These are phyloP conservation scores for Excalfactoria chinensis DNA, from an alignment of 2,113 vertebrate genomes.

Conservation along the genomic window DNA sequence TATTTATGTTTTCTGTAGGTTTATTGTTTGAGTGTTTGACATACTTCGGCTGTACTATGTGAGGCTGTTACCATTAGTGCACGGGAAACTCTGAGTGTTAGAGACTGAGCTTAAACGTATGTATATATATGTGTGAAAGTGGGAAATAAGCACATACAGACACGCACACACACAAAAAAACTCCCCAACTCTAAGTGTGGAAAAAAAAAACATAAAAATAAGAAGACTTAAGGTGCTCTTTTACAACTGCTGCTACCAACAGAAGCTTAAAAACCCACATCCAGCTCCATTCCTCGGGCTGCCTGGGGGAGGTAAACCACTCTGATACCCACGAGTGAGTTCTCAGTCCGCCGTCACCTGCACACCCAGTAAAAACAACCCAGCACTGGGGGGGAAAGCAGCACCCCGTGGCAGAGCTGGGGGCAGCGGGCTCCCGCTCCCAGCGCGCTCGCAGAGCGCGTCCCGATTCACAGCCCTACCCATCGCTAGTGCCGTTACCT, in stretches of 20 bases:
- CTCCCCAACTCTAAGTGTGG: constrained; percentile 1
- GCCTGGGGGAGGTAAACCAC: constrained; percentile 53
- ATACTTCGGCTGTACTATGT: not conserved
- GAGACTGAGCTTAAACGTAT: constrained; percentile 36
- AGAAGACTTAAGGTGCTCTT: constrained; percentile 28
- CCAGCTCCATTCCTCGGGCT: constrained; percentile 47
- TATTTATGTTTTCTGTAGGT: constrained; percentile 12
- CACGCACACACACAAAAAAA: constrained; percentile 45
- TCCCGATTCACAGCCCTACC: constrained; percentile 69
- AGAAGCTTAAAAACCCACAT: constrained; percentile 51
- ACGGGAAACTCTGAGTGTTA: constrained; percentile 49
- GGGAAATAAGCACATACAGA: constrained; percentile 70
- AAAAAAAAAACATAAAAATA: constrained; percentile 22
- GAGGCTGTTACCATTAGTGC: constrained; percentile 68
- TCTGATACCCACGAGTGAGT: constrained; percentile 43
- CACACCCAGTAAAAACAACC: not conserved
- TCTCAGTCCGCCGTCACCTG: constrained; percentile 55
- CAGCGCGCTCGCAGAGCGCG: constrained; percentile 50
- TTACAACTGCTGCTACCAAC: constrained; percentile 48
- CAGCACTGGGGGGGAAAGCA: not conserved
- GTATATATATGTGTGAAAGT: constrained; percentile 22
- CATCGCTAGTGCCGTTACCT: constrained; percentile 88
- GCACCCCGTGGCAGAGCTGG: not conserved
- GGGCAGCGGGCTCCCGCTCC: constrained; percentile 34
- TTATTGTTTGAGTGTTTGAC: constrained; percentile 27